Conservation (phyloP, 2,797 vertebrate species). For the Anguilla pacifica region DNA sequence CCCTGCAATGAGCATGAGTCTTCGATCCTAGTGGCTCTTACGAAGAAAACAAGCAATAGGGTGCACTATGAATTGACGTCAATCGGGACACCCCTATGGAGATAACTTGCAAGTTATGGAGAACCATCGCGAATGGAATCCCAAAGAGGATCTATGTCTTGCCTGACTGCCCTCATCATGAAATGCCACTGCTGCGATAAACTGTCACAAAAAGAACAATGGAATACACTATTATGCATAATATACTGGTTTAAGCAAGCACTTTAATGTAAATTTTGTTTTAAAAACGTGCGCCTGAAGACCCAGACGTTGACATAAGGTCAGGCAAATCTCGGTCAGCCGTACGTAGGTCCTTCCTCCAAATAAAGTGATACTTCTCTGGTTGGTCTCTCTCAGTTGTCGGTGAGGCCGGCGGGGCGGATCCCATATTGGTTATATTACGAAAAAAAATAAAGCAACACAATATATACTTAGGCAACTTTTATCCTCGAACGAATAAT, state of each 20-base stretch:
- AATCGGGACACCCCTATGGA: background rate
- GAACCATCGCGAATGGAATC: background rate
- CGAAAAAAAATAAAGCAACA: slow-evolving; percentile 44
- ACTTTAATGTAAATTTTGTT: background rate
- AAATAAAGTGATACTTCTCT: slow-evolving; percentile 50
- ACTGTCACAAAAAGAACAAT: background rate
- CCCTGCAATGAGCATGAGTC: background rate
- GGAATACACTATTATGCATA: background rate
- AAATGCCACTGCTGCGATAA: background rate
- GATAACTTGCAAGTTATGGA: slow-evolving; percentile 7
- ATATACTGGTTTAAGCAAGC: background rate
- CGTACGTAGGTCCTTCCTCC: slow-evolving; percentile 59
- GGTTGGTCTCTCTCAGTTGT: slow-evolving; percentile 52
- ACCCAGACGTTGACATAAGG: background rate
- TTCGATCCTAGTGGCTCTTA: background rate
- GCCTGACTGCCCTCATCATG: background rate
- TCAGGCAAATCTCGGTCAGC: slow-evolving; percentile 53
- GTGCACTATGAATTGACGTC: background rate
- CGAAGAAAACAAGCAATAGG: background rate
- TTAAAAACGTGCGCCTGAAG: background rate
- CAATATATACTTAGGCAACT: slow-evolving; percentile 32
- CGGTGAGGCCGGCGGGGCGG: slow-evolving; percentile 54
- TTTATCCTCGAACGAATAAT: slow-evolving; percentile 48
- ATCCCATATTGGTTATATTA: slow-evolving; percentile 54
- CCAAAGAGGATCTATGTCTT: background rate